Percentiles rank a stretch among this genome's conserved stretches.
phyloP scores from a whole-genome alignment of 2,888 invertebrate species.

The Altica lythri region DNA sequence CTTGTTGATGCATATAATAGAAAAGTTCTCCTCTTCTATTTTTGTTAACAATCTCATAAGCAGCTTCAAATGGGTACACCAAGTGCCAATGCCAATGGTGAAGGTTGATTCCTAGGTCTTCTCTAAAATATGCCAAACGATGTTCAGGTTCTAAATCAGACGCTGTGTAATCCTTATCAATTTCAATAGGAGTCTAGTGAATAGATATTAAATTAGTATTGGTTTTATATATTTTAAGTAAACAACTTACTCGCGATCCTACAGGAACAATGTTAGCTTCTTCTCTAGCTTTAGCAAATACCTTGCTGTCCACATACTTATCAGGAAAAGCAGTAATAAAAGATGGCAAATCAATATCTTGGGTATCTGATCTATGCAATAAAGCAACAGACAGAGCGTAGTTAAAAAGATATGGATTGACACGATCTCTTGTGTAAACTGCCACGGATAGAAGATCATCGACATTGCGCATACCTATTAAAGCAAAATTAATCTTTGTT shows the following conservation, averaged over 20 bases:
- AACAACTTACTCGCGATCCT: slow-evolving; percentile 63
- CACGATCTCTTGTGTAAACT: slow-evolving; percentile 70
- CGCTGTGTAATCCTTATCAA: slow-evolving; percentile 77
- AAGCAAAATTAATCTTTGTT: background rate
- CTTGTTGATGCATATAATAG: slow-evolving; percentile 79
- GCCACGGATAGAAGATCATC: slow-evolving; percentile 74
- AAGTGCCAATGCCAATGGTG: slow-evolving; percentile 94
- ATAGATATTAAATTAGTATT: too few species aligned
- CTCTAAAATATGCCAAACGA: slow-evolving; percentile 81
- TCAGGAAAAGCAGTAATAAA: slow-evolving; percentile 80
- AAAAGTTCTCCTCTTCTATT: slow-evolving; percentile 80
- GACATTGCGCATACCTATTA: slow-evolving; percentile 58
- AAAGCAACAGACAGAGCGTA: slow-evolving; percentile 78
- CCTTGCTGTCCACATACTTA: slow-evolving; percentile 77
- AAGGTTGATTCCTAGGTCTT: slow-evolving; percentile 83
- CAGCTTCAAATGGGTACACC: slow-evolving; percentile 78
- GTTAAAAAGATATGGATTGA: slow-evolving; percentile 82
- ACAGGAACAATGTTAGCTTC: slow-evolving; percentile 66
- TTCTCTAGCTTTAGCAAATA: slow-evolving; percentile 72
- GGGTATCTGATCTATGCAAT: slow-evolving; percentile 74
- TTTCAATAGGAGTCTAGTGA: slow-evolving; percentile 66
- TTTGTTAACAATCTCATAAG: slow-evolving; percentile 68
- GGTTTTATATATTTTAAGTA: background rate
- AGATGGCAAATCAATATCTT: slow-evolving; percentile 71
- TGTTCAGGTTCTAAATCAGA: slow-evolving; percentile 77